These are phyloP conservation scores for Oostethus manadensis DNA, from an alignment of 2,113 vertebrate genomes.

Conservation along the genomic window DNA sequence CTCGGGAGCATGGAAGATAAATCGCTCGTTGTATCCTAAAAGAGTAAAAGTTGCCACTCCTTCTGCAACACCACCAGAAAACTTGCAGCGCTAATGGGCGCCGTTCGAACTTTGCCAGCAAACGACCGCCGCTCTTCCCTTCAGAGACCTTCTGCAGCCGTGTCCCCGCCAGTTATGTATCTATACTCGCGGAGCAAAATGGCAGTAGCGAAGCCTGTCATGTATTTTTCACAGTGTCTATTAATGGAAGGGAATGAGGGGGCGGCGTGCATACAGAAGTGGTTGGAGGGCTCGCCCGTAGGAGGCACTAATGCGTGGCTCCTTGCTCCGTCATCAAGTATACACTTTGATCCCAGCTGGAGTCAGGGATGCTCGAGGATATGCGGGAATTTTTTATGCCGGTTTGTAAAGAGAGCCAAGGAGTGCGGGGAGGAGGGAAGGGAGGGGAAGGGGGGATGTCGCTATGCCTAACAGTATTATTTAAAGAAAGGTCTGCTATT, in stretches of 20 bases:
- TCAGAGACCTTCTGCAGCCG: neutral
- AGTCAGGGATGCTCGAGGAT: slow-evolving; percentile 56
- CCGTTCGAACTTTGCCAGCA: slow-evolving; percentile 1
- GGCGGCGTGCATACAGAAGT: slow-evolving; percentile 24
- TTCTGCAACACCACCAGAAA: neutral
- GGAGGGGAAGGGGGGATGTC: neutral
- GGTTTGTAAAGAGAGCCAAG: slow-evolving; percentile 44
- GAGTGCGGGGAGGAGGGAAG: no score
- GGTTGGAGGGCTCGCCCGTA: neutral
- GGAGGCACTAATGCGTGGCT: slow-evolving; percentile 40
- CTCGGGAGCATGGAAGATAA: neutral
- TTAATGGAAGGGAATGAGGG: slow-evolving; percentile 53
- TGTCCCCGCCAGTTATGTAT: slow-evolving; percentile 14
- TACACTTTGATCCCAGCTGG: slow-evolving; percentile 66
- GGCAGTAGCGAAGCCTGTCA: slow-evolving; percentile 30
- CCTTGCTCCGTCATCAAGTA: slow-evolving; percentile 48
- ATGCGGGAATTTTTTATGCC: slow-evolving; percentile 67
- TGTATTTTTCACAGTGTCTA: slow-evolving; percentile 35
- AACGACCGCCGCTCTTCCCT: neutral
- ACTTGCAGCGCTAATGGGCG: neutral
- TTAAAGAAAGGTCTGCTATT: no score
- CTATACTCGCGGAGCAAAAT: slow-evolving; percentile 32
- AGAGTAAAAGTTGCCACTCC: neutral
- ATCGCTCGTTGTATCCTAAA: neutral
- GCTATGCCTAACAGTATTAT: neutral